Evolutionary conservation across 2,113 vertebrate genomes (phyloP).

Genomic region (Heloderma charlesbogerti): DNA sequence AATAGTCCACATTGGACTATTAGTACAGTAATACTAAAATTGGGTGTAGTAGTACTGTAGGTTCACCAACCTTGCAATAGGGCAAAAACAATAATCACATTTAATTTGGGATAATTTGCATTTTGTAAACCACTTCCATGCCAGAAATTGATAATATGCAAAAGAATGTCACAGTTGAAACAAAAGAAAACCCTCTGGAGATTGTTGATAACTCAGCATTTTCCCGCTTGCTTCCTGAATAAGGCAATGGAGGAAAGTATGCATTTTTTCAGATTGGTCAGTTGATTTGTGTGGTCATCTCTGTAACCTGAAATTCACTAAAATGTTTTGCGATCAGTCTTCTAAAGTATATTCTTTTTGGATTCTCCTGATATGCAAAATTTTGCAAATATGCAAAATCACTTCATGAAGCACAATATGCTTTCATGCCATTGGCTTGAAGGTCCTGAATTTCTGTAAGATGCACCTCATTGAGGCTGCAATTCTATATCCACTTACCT

Average conservation of each 20-base stretch:
- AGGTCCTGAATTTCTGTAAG: neutral
- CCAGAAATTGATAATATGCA: neutral
- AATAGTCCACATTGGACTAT: neutral
- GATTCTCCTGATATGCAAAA: neutral
- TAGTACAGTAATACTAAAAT: neutral
- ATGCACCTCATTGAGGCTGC: neutral
- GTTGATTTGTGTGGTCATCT: neutral
- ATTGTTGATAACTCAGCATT: neutral
- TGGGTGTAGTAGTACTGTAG: neutral
- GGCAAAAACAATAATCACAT: neutral
- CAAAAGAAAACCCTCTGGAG: neutral
- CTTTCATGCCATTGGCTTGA: neutral
- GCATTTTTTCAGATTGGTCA: neutral
- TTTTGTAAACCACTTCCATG: neutral
- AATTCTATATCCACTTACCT: neutral
- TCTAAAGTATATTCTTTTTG: neutral
- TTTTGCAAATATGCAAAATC: neutral
- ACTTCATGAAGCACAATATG: neutral
- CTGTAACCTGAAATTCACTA: conserved; percentile 32
- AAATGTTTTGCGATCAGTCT: conserved; percentile 28
- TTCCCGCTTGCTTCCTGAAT: neutral
- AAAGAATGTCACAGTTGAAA: neutral
- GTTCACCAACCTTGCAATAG: neutral
- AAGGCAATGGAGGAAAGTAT: neutral
- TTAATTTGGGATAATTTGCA: neutral